These are phyloP conservation scores for Oenanthe oenanthe DNA, from an alignment of 2,113 vertebrate genomes.

Conservation along the genomic window DNA sequence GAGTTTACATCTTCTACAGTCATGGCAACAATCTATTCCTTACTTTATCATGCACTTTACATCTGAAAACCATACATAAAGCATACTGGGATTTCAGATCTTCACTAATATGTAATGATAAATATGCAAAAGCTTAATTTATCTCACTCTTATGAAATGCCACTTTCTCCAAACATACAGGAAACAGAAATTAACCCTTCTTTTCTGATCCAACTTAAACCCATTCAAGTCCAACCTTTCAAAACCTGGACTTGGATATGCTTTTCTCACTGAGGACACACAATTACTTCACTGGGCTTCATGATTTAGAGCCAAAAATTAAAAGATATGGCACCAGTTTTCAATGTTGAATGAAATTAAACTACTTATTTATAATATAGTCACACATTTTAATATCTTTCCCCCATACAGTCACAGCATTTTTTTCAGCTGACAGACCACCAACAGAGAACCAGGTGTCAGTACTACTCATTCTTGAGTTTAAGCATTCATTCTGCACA, in stretches of 20 bases:
- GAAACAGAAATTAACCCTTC: background rate
- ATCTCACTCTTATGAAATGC: background rate
- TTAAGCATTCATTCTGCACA: background rate
- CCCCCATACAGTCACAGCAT: accelerated
- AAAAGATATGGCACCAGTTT: background rate
- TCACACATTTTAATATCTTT: background rate
- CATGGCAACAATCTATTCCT: background rate
- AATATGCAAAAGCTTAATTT: background rate
- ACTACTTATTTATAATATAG: background rate
- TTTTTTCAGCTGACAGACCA: background rate
- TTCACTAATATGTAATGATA: accelerated
- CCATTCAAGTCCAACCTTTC: background rate
- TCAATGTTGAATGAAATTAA: background rate
- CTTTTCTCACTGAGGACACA: background rate
- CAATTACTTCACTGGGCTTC: background rate
- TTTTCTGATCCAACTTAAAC: background rate
- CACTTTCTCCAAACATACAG: background rate
- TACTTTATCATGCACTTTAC: background rate
- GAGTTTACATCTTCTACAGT: background rate
- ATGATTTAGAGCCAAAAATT: background rate
- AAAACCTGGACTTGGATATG: background rate
- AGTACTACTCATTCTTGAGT: background rate
- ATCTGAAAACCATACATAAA: background rate
- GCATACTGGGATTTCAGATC: background rate
- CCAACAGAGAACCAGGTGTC: background rate